Percentiles rank a stretch among this genome's conserved stretches.
phyloP scores from a whole-genome alignment of 2,113 vertebrate genomes.

The Epinephelus moara region DNA sequence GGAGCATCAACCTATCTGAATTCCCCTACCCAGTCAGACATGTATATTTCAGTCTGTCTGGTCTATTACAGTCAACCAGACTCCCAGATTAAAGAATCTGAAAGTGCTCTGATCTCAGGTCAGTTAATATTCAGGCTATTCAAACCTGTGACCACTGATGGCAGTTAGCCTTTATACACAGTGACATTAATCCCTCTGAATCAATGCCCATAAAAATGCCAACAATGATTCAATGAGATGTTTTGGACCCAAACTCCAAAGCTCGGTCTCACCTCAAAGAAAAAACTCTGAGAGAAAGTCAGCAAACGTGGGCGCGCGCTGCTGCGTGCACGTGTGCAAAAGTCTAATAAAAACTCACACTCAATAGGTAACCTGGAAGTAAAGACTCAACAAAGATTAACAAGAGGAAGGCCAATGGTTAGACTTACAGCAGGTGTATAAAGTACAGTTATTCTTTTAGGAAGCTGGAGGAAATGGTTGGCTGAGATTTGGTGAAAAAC shows the following conservation, averaged over 20 bases:
- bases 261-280: not conserved
- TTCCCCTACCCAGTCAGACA: not conserved
- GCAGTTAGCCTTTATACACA: constrained; percentile 36
- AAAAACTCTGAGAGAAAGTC: not conserved
- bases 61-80: not conserved
- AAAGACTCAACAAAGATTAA: constrained; percentile 36
- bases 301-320: not conserved
- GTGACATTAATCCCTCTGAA: constrained; percentile 46
- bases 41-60: not conserved
- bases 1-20: not conserved
- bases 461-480: not conserved
- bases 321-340: not conserved
- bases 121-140: constrained; percentile 16
- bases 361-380: constrained; percentile 56
- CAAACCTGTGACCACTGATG: constrained; percentile 31
- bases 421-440: not conserved
- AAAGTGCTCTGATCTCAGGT: constrained; percentile 16
- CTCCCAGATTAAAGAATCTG: constrained; percentile 13
- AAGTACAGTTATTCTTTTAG: accelerated
- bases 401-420: not conserved
- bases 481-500: not conserved
- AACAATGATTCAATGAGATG: constrained; percentile 36
- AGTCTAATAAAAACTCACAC: not conserved
- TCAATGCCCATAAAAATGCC: constrained; percentile 44
- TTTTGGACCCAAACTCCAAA: constrained; percentile 20